phyloP scores from a whole-genome alignment of 2,113 vertebrate species.

The Heteronetta atricapilla region DNA sequence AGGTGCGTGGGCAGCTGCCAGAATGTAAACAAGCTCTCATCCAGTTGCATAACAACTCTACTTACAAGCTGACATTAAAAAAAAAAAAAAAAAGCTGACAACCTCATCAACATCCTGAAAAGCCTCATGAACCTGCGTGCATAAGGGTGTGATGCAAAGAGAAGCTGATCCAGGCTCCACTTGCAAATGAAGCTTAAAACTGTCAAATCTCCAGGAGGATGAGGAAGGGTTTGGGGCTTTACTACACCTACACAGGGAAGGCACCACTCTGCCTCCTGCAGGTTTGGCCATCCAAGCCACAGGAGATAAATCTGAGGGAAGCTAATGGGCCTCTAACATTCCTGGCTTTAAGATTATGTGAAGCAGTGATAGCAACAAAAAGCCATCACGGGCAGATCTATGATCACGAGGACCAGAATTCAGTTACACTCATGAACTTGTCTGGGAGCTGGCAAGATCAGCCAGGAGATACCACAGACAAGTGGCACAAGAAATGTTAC shows the following conservation, averaged over 20 bases:
- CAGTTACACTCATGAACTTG: not conserved
- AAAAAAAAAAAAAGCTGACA: no score
- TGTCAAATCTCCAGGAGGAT: not conserved
- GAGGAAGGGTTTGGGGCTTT: not conserved
- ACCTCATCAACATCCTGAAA: not conserved
- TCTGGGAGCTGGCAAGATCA: not conserved
- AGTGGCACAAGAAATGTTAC: not conserved
- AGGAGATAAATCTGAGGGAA: not conserved
- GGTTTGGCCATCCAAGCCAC: not conserved
- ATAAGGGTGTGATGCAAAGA: not conserved
- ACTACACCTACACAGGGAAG: not conserved
- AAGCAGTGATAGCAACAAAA: not conserved
- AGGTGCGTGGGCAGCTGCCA: conserved; percentile 75
- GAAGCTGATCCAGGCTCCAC: no score
- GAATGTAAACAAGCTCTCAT: conserved; percentile 10
- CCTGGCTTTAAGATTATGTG: not conserved
- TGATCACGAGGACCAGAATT: not conserved
- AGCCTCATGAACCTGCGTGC: not conserved
- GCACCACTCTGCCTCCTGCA: not conserved
- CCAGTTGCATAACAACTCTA: not conserved
- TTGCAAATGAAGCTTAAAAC: not conserved
- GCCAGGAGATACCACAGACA: not conserved
- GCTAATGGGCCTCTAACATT: not conserved
- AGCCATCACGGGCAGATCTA: not conserved
- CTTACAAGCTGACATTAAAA: not conserved